phyloP scores from a whole-genome alignment of 2,888 invertebrate species.

The Pherbina coryleti region DNA sequence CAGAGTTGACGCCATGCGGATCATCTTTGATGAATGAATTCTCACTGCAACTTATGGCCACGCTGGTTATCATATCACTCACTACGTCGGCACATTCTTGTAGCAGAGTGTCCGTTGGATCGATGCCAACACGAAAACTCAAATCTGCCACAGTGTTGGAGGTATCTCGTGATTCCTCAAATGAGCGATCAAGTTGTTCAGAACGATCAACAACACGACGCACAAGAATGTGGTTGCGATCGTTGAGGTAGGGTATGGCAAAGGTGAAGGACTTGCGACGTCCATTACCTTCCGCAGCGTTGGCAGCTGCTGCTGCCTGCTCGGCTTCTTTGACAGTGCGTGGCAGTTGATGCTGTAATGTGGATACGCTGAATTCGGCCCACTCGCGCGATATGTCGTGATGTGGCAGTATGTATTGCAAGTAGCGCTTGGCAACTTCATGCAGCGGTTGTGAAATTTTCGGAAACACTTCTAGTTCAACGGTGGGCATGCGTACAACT shows the following conservation, averaged over 20 bases:
- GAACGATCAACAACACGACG: conserved; percentile 67
- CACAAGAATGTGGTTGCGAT: conserved; percentile 73
- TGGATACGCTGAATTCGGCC: conserved; percentile 69
- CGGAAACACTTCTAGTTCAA: conserved; percentile 66
- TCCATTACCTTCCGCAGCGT: conserved; percentile 49
- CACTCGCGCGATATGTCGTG: conserved; percentile 67
- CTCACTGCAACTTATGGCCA: conserved; percentile 74
- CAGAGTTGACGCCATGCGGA: conserved; percentile 50
- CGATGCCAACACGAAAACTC: conserved; percentile 55
- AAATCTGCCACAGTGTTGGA: conserved; percentile 53
- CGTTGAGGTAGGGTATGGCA: conserved; percentile 73
- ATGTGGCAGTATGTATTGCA: conserved; percentile 66
- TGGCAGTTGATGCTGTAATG: conserved; percentile 53
- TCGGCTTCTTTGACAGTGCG: conserved; percentile 50
- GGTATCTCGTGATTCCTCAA: conserved; percentile 48
- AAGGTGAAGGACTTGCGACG: conserved; percentile 70
- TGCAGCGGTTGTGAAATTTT: conserved; percentile 62
- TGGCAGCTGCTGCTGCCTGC: conserved; percentile 49
- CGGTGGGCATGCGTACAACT: conserved; percentile 65
- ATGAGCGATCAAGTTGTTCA: conserved; percentile 59
- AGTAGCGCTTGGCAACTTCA: conserved; percentile 66
- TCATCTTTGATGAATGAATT: conserved; percentile 69
- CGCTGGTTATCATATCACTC: conserved; percentile 73
- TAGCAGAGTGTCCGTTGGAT: conserved; percentile 46
- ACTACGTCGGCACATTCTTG: conserved; percentile 69